Percentiles rank a stretch among this genome's conserved stretches.
Evolutionary conservation across 2,113 vertebrate species (phyloP).

Genomic region (Psammodynastes pulverulentus): DNA sequence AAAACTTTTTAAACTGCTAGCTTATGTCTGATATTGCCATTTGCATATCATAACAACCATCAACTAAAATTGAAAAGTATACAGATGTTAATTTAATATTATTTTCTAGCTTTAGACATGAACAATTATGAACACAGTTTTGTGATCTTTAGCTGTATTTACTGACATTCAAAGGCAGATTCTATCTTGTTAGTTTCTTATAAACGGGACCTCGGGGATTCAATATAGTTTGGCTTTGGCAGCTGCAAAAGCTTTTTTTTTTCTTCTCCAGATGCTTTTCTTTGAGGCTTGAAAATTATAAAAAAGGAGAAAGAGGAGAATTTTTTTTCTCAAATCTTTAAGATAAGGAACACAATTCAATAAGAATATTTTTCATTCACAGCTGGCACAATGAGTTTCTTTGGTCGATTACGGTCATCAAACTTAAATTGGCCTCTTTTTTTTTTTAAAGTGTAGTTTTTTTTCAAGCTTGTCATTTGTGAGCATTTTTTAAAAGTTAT

Average conservation of each 20-base stretch:
- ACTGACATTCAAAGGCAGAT: conserved; percentile 79
- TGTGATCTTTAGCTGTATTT: conserved; percentile 78
- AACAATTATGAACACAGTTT: conserved; percentile 69
- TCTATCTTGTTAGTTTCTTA: conserved; percentile 78
- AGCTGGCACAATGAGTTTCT: not conserved
- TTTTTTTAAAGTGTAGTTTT: conserved; percentile 21
- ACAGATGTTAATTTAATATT: conserved; percentile 71
- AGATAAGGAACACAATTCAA: conserved; percentile 22
- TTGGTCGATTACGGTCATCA: not conserved
- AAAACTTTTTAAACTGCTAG: not conserved
- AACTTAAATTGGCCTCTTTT: not conserved
- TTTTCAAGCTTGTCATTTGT: conserved; percentile 48
- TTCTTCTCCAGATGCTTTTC: not conserved
- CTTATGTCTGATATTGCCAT: rapidly evolving
- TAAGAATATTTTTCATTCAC: not conserved
- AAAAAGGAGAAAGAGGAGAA: conserved; percentile 42
- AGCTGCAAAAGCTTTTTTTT: conserved; percentile 66
- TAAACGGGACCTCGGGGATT: conserved; percentile 74
- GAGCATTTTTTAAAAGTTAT: conserved; percentile 12
- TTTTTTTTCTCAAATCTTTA: conserved; percentile 59
- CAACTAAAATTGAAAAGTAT: conserved; percentile 44
- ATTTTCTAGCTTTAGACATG: conserved; percentile 66
- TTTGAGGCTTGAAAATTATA: conserved; percentile 60
- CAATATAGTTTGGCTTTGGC: conserved; percentile 62
- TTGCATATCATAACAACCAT: not conserved